A percentile compares a stretch with the other conserved stretches of the same genome.
Conservation (phyloP, 2,888 invertebrate genomes). For the Penaeus monodon region DNA sequence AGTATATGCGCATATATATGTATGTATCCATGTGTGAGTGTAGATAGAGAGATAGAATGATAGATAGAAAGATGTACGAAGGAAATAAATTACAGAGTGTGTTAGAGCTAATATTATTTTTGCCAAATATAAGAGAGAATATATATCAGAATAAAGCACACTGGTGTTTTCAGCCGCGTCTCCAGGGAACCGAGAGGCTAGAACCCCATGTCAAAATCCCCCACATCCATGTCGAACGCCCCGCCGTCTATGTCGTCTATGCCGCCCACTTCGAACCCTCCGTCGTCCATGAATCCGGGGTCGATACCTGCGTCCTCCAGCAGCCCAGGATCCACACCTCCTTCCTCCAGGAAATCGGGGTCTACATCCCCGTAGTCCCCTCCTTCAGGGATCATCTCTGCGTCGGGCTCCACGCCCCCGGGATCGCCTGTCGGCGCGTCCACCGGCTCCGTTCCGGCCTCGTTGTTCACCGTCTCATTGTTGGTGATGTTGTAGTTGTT, state of each 20-base stretch:
- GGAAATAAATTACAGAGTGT: too few relatives aligned
- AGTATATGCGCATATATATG: too few relatives aligned
- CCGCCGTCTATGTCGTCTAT: not conserved
- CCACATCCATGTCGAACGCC: too few relatives aligned
- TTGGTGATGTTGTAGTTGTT: constrained; percentile 20
- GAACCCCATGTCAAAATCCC: too few relatives aligned
- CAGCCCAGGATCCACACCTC: not conserved
- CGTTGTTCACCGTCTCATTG: constrained; percentile 17
- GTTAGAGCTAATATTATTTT: too few relatives aligned
- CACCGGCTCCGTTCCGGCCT: not conserved
- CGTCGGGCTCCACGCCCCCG: not conserved
- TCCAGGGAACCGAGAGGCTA: too few relatives aligned
- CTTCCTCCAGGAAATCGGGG: constrained; percentile 8
- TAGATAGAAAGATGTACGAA: too few relatives aligned
- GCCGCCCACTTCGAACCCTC: constrained; percentile 17
- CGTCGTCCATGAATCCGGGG: not conserved
- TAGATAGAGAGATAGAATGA: too few relatives aligned
- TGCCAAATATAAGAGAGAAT: too few relatives aligned
- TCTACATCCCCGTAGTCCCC: not conserved
- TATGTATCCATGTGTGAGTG: too few relatives aligned
- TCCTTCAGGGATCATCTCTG: constrained; percentile 26
- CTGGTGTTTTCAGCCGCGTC: too few relatives aligned
- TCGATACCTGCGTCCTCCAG: not conserved
- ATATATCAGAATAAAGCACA: too few relatives aligned
- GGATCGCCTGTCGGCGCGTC: not conserved